These are phyloP conservation scores for Drosophila atripex DNA, from an alignment of 2,888 invertebrate genomes.

Conservation along the genomic window DNA sequence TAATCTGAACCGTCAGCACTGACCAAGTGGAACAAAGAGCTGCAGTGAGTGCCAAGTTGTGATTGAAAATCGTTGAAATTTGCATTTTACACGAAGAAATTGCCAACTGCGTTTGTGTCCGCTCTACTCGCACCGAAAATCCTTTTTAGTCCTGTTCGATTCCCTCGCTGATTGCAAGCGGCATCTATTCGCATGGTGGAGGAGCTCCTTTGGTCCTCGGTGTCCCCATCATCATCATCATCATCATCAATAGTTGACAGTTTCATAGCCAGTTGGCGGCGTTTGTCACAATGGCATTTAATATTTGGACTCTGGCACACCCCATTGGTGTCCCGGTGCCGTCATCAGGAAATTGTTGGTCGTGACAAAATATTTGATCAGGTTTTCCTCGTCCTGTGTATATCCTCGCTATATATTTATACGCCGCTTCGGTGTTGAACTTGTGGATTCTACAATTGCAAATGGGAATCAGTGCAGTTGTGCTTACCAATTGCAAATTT, in stretches of 20 bases:
- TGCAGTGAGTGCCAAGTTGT: conserved; percentile 35
- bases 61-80: conserved; percentile 53
- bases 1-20: conserved; percentile 11
- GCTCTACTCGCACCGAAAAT: conserved; percentile 5
- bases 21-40: background rate
- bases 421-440: conserved; percentile 10
- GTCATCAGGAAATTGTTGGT: conserved; percentile 50
- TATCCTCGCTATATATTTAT: conserved; percentile 2
- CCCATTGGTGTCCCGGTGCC: conserved; percentile 14
- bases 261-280: conserved; percentile 81
- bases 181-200: conserved; percentile 40
- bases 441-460: conserved; percentile 7
- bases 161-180: conserved; percentile 68
- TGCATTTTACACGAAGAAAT: conserved; percentile 66
- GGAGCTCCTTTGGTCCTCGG: conserved; percentile 15
- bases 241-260: conserved; percentile 73
- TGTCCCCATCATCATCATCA: conserved; percentile 16
- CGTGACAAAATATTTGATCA: conserved; percentile 63
- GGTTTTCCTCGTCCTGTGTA: conserved; percentile 14
- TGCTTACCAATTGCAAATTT: background rate
- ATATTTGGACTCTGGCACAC: conserved; percentile 72
- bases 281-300: conserved; percentile 81
- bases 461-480: background rate
- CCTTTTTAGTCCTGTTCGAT: conserved; percentile 6
- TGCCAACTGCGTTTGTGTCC: conserved; percentile 60